A percentile compares a stretch with the other conserved stretches of the same genome.
Conservation (phyloP, 2,888 invertebrate genomes). For the Linyphia triangularis region DNA sequence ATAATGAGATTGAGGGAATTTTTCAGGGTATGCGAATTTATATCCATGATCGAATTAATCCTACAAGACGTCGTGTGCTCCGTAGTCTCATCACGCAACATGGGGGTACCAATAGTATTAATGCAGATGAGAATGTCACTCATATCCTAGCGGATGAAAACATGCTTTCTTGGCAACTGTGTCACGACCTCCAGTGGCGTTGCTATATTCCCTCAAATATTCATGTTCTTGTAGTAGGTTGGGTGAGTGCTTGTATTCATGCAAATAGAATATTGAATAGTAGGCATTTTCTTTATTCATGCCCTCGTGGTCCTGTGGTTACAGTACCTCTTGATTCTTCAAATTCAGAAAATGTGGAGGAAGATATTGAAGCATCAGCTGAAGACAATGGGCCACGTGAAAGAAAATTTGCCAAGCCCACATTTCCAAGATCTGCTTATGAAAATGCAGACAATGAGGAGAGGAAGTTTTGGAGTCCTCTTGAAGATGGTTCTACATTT, state of each 20-base stretch:
- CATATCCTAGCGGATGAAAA: slow-evolving; percentile 14
- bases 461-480: slow-evolving; percentile 16
- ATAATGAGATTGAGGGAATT: not conserved
- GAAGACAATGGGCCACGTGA: not conserved
- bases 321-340: not conserved
- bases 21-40: not conserved
- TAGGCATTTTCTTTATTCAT: not conserved
- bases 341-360: not conserved
- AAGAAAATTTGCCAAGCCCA: not conserved
- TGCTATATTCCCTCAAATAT: not conserved
- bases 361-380: not conserved
- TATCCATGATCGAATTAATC: not conserved
- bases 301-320: not conserved
- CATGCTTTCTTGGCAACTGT: not conserved
- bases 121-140: not conserved
- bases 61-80: not conserved
- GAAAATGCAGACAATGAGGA: not conserved
- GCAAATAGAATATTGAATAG: not conserved
- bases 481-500: slow-evolving; percentile 20
- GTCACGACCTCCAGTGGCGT: not conserved
- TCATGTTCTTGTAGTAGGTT: not conserved
- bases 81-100: slow-evolving; percentile 11
- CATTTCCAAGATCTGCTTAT: not conserved
- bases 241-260: slow-evolving; percentile 9
- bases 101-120: not conserved